These are phyloP conservation scores for Eptesicus fuscus DNA, from an alignment of 2,113 vertebrate genomes.

Conservation along the genomic window DNA sequence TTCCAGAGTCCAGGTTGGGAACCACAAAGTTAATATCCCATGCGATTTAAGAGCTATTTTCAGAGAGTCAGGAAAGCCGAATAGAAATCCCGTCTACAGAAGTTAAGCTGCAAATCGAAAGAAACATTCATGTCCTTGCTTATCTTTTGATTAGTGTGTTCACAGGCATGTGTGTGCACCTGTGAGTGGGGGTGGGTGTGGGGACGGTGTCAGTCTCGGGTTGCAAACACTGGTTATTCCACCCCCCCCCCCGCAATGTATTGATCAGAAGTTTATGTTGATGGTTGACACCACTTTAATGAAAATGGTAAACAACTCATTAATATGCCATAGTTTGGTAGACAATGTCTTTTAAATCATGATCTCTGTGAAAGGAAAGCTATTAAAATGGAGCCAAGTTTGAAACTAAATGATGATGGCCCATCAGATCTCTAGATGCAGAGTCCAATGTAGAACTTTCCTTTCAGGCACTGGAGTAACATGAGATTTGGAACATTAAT, in stretches of 20 bases:
- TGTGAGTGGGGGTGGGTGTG: background rate
- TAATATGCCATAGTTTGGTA: background rate
- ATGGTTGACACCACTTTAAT: background rate
- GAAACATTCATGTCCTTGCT: background rate
- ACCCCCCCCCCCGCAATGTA: background rate
- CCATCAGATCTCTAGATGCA: background rate
- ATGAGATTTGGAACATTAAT: conserved; percentile 8
- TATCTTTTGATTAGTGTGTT: background rate
- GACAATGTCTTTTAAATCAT: background rate
- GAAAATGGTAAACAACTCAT: background rate
- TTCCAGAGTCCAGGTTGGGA: background rate
- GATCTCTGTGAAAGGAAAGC: background rate
- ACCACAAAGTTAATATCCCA: conserved; percentile 19
- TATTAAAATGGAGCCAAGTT: background rate
- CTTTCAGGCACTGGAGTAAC: background rate
- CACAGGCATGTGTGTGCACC: background rate
- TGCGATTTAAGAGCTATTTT: conserved; percentile 8
- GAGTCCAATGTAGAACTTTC: background rate
- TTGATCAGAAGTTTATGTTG: background rate
- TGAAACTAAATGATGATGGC: background rate
- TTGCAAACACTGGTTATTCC: background rate
- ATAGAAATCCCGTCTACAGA: background rate
- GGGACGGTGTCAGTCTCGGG: background rate
- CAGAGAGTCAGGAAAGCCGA: background rate
- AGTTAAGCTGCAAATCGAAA: background rate